These are phyloP conservation scores for Varecia variegata DNA, from an alignment of 2,797 vertebrate species.

Conservation along the genomic window DNA sequence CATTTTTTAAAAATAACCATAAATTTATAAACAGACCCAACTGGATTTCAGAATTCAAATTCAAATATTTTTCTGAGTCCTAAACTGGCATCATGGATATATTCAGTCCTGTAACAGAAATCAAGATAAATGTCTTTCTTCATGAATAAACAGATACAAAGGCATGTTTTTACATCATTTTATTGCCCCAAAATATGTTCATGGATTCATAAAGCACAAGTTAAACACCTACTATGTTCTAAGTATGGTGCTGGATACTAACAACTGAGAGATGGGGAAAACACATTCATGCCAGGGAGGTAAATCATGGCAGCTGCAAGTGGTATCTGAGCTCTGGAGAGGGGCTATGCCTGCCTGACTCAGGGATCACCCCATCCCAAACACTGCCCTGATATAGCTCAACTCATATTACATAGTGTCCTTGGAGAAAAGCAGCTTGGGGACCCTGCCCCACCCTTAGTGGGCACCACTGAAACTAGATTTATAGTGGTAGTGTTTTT, in stretches of 20 bases:
- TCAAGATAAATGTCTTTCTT: slow-evolving; percentile 20
- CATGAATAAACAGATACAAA: neutral
- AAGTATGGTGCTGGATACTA: neutral
- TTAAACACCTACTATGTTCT: neutral
- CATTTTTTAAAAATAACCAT: neutral
- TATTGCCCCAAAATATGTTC: neutral
- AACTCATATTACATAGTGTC: rapidly evolving
- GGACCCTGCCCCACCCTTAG: neutral
- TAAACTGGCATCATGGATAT: slow-evolving; percentile 1
- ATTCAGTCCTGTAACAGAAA: slow-evolving; percentile 26
- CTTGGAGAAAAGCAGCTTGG: neutral
- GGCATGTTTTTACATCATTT: neutral
- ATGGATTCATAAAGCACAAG: neutral
- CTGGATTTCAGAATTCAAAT: slow-evolving; percentile 43
- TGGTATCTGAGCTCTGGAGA: neutral
- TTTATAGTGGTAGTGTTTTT: neutral
- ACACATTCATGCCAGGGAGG: neutral
- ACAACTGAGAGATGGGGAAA: neutral
- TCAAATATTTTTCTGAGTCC: slow-evolving; percentile 17
- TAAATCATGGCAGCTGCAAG: neutral
- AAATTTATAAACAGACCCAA: slow-evolving; percentile 34
- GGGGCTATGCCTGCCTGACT: neutral
- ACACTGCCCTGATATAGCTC: rapidly evolving
- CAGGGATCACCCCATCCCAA: neutral
- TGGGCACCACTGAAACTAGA: neutral